Evolutionary conservation across 2,113 vertebrate species (phyloP).

Genomic region (Atherinomorus stipes): DNA sequence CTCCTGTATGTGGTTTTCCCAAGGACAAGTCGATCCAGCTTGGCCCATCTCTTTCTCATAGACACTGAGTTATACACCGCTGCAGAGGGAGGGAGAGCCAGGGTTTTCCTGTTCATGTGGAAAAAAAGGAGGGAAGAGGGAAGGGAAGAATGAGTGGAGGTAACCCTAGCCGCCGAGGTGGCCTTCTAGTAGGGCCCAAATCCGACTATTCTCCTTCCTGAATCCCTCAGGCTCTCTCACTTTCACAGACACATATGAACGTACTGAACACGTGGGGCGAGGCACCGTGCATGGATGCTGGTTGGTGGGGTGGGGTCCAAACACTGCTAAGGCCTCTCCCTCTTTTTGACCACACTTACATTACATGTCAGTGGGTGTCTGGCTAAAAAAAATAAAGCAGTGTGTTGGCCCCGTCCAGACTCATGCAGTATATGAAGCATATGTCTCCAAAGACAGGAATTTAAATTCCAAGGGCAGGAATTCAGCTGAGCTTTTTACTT

Average conservation of each 20-base stretch:
- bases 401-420: conserved; percentile 46
- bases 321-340: conserved; percentile 38
- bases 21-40: conserved; percentile 64
- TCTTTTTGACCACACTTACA: conserved; percentile 60
- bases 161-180: conserved; percentile 77
- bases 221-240: conserved; percentile 29
- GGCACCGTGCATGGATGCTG: conserved; percentile 8
- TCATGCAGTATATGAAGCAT: conserved; percentile 60
- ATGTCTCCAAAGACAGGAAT: conserved; percentile 60
- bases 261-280: conserved; percentile 32
- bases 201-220: conserved; percentile 55
- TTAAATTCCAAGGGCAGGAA: conserved; percentile 54
- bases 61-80: conserved; percentile 45
- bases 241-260: conserved; percentile 25
- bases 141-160: conserved; percentile 68
- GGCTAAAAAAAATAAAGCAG: conserved; percentile 71
- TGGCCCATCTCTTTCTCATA: conserved; percentile 44
- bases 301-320: conserved; percentile 40
- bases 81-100: conserved; percentile 62
- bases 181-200: conserved; percentile 66
- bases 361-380: conserved; percentile 59
- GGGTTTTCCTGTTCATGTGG: conserved; percentile 71
- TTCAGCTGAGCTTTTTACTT: conserved; percentile 46
- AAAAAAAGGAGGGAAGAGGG: conserved; percentile 49
- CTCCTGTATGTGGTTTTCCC: conserved; percentile 71